A percentile compares a stretch with the other conserved stretches of the same genome.
phyloP scores from a whole-genome alignment of 2,888 invertebrate species.

The Hirtodrosophila trivittata region DNA sequence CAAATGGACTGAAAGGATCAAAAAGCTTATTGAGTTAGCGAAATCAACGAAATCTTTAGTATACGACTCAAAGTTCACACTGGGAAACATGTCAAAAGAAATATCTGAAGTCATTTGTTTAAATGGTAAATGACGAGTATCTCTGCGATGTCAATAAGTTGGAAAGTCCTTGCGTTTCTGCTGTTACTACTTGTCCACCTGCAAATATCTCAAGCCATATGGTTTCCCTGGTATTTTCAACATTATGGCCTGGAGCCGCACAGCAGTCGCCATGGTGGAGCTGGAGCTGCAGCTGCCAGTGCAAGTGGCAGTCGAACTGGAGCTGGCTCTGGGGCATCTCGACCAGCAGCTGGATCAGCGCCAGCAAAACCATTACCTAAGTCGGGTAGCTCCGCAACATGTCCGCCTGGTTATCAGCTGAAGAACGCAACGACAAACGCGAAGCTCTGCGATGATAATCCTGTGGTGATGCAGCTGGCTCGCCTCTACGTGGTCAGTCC shows the following conservation, averaged over 20 bases:
- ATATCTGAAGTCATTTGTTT: neutral
- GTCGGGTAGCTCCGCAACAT: conserved; percentile 2
- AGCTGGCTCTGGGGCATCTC: too few species aligned
- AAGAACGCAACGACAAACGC: conserved; percentile 7
- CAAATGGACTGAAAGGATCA: too few species aligned
- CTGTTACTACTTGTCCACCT: conserved; percentile 37
- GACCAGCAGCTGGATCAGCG: too few species aligned
- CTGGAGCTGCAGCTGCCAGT: neutral
- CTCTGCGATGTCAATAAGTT: conserved; percentile 24
- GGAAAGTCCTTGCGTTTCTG: conserved; percentile 1
- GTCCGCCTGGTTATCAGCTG: conserved; percentile 44
- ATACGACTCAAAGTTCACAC: conserved; percentile 35
- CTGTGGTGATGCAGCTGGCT: conserved; percentile 84
- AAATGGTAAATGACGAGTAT: neutral
- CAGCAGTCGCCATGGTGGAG: conserved; percentile 21
- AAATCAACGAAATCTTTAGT: too few species aligned
- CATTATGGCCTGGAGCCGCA: conserved; percentile 50
- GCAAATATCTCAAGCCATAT: conserved; percentile 40
- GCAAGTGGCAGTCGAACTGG: too few species aligned
- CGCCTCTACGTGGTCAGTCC: conserved; percentile 85
- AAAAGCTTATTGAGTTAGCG: too few species aligned
- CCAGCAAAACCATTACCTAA: too few species aligned
- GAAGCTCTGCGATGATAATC: conserved; percentile 82
- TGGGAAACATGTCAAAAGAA: neutral
- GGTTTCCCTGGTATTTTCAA: conserved; percentile 73